Evolutionary conservation across 1,140 invertebrate genomes (phyloP).

Genomic region (Bombus difficillimus): DNA sequence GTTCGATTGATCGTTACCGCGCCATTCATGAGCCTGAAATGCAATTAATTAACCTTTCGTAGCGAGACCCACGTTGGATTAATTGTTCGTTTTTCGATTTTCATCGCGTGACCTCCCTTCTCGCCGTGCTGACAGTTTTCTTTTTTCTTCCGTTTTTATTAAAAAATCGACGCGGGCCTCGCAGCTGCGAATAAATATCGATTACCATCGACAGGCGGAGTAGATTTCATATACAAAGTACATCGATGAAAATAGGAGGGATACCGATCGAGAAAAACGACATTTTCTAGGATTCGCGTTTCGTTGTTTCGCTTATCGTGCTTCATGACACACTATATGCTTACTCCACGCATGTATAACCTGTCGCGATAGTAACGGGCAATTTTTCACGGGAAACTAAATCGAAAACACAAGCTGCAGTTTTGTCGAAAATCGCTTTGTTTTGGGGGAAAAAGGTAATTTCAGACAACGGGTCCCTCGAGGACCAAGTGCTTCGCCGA

Average conservation of each 20-base stretch:
- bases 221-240: too few relatives aligned
- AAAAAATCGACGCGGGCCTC: background rate
- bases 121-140: background rate
- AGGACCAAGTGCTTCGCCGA: too few relatives aligned
- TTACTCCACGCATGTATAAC: background rate
- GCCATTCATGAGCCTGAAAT: slow-evolving; percentile 42
- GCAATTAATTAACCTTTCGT: slow-evolving; percentile 40
- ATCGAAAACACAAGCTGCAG: background rate
- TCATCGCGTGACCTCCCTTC: background rate
- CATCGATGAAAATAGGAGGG: too few relatives aligned
- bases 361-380: background rate
- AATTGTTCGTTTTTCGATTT: background rate
- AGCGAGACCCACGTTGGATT: background rate
- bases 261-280: background rate
- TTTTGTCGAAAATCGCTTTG: background rate
- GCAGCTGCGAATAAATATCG: background rate
- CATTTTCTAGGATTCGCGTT: too few relatives aligned
- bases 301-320: background rate
- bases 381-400: background rate
- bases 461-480: background rate
- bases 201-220: background rate
- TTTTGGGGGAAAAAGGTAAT: background rate
- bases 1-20: slow-evolving; percentile 32
- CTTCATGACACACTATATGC: background rate
- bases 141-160: background rate